Conservation (phyloP, 2,113 vertebrate species). For the rabbit (Oryctolagus cuniculus) region mOryCun1.1 NC_091432.1:222419001-222419500, state of each 20-base stretch:
- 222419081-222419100: constrained; percentile 50
- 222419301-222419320: too few species aligned
- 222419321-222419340: too few species aligned
- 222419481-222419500: too few species aligned
- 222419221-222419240: neutral
- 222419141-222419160: constrained; percentile 36
- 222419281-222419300: too few species aligned
- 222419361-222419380: too few species aligned
- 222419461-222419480: too few species aligned
- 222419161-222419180: constrained; percentile 50
- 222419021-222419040: constrained; percentile 70
- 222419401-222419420: too few species aligned
- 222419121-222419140: constrained; percentile 54
- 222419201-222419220: neutral
- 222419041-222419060: constrained; percentile 68
- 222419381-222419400: too few species aligned
- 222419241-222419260: constrained; percentile 48
- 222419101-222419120: constrained; percentile 68
- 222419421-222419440: too few species aligned
- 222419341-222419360: too few species aligned
- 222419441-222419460: too few species aligned
- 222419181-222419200: neutral
- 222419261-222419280: too few species aligned
- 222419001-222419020: constrained; percentile 69
- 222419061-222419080: constrained; percentile 74